Base-by-base conservation (phyloP, 2,888 invertebrate species). In the Amblyteles armatorius region DNA sequence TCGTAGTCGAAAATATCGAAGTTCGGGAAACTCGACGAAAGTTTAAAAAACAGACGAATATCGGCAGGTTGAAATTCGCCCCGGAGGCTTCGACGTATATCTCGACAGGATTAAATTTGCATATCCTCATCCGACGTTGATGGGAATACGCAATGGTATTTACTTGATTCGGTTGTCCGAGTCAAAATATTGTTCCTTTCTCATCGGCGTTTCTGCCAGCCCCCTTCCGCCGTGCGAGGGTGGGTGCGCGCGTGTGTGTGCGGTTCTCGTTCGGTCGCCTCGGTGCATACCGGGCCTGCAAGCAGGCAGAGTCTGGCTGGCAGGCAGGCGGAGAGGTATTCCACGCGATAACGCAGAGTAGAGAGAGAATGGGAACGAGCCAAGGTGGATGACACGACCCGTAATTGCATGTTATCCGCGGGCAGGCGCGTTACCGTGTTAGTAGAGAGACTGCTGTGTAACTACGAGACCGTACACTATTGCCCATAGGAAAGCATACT, bases 341-440 rank as follows among this genome's bases (percentile, higher is more conserved):
- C 89, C 89, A 89, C 90, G 91, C 88, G 92, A 92, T 92, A 92
- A 92, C 90, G 90, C 88, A 88, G 88, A 87, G 83, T 87, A 52
- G 74, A 55, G 67, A 77, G 86, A 90, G 91, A 92, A 91, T 90
- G 90, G 90, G 90, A 92, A 91, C 91, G 90, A 92, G 92, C 91
- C 92, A 92, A 92, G 91, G 92, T 91, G 88, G 92, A 92, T 93
- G 92, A 93, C 93, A 92, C 91, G 92, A 92, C 89, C 91, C 91
- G 92, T 93, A 93, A 93, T 93, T 93, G 93, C 93, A 93, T 92
- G 92, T 92, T 93, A 92, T 91, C 91, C 91, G 88, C 88, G 86
- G 79, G 82, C 83, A 67, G 73, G 76, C 79, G 85, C 86, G 78
- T 87, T 79, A 86, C 69, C 84, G 84, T 84, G 81, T 84, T 84